Evolutionary conservation across 2,888 invertebrate genomes (phyloP).

Genomic region (Ormyrus pomaceus): DNA sequence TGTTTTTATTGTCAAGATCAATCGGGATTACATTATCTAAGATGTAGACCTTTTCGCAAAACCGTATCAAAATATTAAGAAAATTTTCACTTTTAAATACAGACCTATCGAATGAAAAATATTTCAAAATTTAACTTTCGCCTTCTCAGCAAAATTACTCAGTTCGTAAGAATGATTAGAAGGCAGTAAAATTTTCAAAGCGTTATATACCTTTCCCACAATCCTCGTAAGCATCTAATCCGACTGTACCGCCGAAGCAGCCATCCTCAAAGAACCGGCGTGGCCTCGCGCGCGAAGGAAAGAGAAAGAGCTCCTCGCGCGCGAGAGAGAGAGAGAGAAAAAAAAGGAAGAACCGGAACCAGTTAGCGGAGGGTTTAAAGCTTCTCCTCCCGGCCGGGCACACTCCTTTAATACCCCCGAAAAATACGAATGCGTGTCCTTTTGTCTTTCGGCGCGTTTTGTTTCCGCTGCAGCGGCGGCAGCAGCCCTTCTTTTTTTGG

Average conservation of each 20-base stretch:
- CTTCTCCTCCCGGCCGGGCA: background rate
- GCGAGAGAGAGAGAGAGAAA: constrained; percentile 53
- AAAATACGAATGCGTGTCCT: constrained; percentile 12
- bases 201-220: too few relatives aligned
- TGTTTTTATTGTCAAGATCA: too few relatives aligned
- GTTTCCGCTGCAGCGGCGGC: constrained; percentile 40
- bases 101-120: too few relatives aligned
- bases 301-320: background rate
- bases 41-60: too few relatives aligned
- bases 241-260: constrained; percentile 31
- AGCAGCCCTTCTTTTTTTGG: constrained; percentile 11
- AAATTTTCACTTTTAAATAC: too few relatives aligned
- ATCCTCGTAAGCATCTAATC: background rate
- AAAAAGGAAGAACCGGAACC: constrained; percentile 61
- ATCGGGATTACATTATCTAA: too few relatives aligned
- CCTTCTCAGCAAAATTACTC: too few relatives aligned
- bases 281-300: background rate
- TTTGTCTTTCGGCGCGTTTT: constrained; percentile 46
- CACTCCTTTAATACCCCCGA: constrained; percentile 14
- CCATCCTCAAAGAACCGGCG: constrained; percentile 36
- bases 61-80: too few relatives aligned
- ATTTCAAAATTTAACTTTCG: too few relatives aligned
- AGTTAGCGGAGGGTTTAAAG: constrained; percentile 57
- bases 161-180: too few relatives aligned
- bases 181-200: too few relatives aligned